These are phyloP conservation scores for Lordiphosa mommai DNA, from an alignment of 1,140 invertebrate species.

Conservation along the genomic window DNA sequence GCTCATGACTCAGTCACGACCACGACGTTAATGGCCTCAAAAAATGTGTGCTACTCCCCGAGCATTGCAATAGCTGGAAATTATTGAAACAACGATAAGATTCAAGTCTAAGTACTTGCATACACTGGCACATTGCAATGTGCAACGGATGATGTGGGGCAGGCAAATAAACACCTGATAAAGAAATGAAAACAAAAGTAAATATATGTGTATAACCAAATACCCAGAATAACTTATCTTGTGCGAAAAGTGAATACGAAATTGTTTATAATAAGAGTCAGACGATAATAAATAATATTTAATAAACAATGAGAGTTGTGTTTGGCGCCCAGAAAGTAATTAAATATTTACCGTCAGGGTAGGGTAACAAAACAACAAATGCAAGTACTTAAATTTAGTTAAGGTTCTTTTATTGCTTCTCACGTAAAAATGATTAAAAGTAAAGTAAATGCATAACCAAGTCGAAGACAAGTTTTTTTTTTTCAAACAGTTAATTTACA, in stretches of 20 bases:
- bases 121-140: neutral
- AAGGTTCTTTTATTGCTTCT: too few species aligned
- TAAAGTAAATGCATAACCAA: too few species aligned
- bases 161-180: constrained; percentile 26
- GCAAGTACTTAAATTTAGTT: too few species aligned
- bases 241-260: constrained; percentile 11
- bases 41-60: neutral
- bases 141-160: constrained; percentile 48
- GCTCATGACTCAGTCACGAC: constrained; percentile 62
- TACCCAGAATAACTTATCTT: constrained; percentile 9
- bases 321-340: too few species aligned
- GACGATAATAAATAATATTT: neutral
- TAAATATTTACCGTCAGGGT: too few species aligned
- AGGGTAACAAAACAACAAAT: too few species aligned
- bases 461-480: too few species aligned
- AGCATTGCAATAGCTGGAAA: neutral
- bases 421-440: too few species aligned
- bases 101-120: neutral
- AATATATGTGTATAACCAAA: constrained; percentile 8
- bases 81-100: neutral
- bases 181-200: constrained; percentile 45
- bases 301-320: too few species aligned
- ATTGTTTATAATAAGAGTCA: neutral
- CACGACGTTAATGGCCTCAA: constrained; percentile 39
- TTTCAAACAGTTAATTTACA: too few species aligned